A percentile compares a stretch with the other conserved stretches of the same genome.
These are phyloP conservation scores for Myotis pilosus DNA, from an alignment of 2,797 vertebrate species.

Conservation along the genomic window DNA sequence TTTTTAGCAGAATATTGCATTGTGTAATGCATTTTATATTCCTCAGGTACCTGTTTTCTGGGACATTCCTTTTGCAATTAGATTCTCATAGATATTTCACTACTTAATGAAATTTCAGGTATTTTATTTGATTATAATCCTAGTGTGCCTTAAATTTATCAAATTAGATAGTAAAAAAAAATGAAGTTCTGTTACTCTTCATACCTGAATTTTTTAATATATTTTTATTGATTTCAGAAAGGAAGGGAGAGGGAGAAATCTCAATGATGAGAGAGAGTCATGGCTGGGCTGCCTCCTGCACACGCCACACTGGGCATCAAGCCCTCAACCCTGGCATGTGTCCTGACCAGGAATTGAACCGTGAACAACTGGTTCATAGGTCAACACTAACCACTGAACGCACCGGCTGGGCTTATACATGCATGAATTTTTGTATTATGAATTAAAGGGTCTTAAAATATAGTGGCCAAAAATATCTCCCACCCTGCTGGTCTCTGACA, in stretches of 20 bases:
- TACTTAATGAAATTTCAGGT: neutral
- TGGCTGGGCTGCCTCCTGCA: no score
- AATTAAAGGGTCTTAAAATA: neutral
- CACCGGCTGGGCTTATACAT: no score
- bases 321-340: no score
- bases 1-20: neutral
- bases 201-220: neutral
- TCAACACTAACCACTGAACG: no score
- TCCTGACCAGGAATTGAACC: no score
- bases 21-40: neutral
- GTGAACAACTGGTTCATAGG: no score
- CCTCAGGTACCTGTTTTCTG: neutral
- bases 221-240: no score
- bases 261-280: no score
- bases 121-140: neutral
- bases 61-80: conserved; percentile 1
- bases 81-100: neutral
- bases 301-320: no score
- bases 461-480: neutral
- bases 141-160: neutral
- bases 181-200: neutral
- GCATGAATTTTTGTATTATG: neutral
- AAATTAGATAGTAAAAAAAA: neutral
- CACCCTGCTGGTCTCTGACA: neutral
- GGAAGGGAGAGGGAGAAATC: no score